Conservation (phyloP, 2,797 vertebrate genomes). For the Periparus ater region DNA sequence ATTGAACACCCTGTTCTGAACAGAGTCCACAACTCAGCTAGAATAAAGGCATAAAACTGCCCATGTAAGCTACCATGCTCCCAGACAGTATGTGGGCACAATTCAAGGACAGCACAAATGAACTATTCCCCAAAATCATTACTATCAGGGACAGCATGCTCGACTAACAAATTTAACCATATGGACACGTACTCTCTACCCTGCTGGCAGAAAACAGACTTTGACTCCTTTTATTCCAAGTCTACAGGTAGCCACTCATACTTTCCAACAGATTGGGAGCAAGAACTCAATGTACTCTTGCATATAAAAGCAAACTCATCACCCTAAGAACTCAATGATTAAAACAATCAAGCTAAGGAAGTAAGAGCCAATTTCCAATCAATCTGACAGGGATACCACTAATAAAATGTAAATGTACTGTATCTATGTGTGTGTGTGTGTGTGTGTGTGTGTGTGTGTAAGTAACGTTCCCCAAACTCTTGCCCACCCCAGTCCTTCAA, state of each 20-base stretch:
- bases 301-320: not conserved
- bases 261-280: not conserved
- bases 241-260: not conserved
- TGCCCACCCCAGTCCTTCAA: not conserved
- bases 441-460: not conserved
- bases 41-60: not conserved
- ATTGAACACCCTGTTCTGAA: not conserved
- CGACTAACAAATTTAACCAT: not conserved
- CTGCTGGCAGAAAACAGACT: not conserved
- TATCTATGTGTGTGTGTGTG: accelerated
- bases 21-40: not conserved
- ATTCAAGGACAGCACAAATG: not conserved
- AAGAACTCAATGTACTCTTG: not conserved
- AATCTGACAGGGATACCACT: not conserved
- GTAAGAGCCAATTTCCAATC: not conserved
- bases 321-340: not conserved
- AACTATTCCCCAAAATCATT: not conserved
- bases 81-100: not conserved
- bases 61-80: not conserved
- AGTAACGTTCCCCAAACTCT: not conserved
- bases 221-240: not conserved
- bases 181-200: accelerated
- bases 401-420: not conserved
- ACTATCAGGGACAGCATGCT: not conserved
- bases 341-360: not conserved